phyloP scores from a whole-genome alignment of 2,888 invertebrate species.

The Synanthedon tipuliformis region DNA sequence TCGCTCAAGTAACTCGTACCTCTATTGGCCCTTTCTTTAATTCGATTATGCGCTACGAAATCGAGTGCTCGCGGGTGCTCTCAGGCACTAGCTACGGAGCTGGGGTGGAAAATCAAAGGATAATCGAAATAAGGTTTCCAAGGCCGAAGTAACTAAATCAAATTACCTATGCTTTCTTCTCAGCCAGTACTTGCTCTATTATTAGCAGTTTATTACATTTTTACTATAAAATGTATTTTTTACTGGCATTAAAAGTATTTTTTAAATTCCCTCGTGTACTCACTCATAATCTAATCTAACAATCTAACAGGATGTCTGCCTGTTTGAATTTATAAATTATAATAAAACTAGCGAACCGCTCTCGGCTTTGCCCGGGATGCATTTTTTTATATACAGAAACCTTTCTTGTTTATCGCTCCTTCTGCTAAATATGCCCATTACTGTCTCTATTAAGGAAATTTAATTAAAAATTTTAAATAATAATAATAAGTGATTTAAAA shows the following conservation, averaged over 20 bases:
- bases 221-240: neutral
- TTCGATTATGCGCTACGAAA: constrained; percentile 37
- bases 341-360: neutral
- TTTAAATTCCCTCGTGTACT: neutral
- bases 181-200: neutral
- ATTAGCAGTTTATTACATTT: neutral
- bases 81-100: constrained; percentile 25
- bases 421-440: no score
- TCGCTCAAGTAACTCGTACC: constrained; percentile 28
- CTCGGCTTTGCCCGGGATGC: no score
- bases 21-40: constrained; percentile 29
- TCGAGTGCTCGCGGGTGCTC: constrained; percentile 23
- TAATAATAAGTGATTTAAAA: no score
- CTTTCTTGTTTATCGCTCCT: no score
- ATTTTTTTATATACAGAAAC: no score
- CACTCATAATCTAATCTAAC: no score
- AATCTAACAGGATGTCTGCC: neutral
- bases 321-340: neutral
- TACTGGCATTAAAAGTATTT: neutral
- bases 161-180: constrained; percentile 17
- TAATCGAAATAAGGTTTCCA: constrained; percentile 35
- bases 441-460: no score
- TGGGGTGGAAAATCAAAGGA: constrained; percentile 41
- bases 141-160: constrained; percentile 28
- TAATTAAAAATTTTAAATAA: no score